Base-by-base conservation (phyloP, 2,113 vertebrate genomes). In the Heliornis fulica region DNA sequence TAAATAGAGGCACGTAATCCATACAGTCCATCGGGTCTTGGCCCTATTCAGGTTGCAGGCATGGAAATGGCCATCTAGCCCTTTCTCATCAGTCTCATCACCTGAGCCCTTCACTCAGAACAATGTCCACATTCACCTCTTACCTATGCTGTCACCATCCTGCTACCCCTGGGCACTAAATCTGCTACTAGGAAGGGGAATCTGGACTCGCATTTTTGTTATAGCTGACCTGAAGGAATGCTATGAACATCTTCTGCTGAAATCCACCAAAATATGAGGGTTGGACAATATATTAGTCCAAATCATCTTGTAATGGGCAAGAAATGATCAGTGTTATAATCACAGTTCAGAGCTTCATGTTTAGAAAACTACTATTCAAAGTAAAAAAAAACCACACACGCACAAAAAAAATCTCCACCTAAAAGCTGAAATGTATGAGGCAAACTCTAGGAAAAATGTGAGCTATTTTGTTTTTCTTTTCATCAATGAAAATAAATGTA, bases 21-120 rank as follows among this genome's bases (percentile, higher is more conserved):
- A 11, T 17, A 23, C 31, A 66, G 53, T 38, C 5, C 3, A 1
- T 18, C 1, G 0, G 4, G 9, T 36, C 23, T 34, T 2, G 1
- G 14, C 19, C 22, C 25, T 16, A 0, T 18, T 43, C 43, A 51
- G 15, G 15, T 72, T 56, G 36, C 34, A 78, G 45, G 4, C 4
- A 13, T 78, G 36, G 36, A 78, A 11, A 41, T n/a, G 54, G n/a
- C 36, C 31, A 22, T 29, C 22, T 38, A 78, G 11, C 3, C 36
- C 22, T 75, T 61, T 68, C 46, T 34, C 0, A 0, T 17, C 40
- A 36, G 34, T 29, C 25, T 36, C 38, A 15, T 8, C 0, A 0
- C 13, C 28, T 4, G 6, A 54, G 38, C 51, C 53, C 36, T 57
- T 57, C 43, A 34, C 41, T 28, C 17, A 32, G 13, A 57, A 13